These are phyloP conservation scores for Lasioglossum zephyrum DNA, from an alignment of 2,888 invertebrate species.

Conservation along the genomic window DNA sequence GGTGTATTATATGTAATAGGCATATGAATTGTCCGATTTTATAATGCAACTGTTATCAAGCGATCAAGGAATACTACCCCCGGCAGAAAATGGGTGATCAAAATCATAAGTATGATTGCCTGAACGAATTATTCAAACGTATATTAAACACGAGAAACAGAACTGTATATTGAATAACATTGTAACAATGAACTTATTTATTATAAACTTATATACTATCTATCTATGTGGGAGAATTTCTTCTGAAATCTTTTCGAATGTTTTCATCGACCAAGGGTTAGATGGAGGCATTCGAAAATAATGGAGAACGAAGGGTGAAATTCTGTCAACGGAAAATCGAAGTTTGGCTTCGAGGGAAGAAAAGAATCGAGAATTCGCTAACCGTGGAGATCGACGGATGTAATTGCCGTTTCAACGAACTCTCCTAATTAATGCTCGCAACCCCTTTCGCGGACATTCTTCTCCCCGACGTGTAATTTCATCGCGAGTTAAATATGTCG, in stretches of 20 bases:
- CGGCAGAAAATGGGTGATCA: too few species aligned
- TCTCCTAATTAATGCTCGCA: background rate
- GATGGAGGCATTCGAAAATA: too few species aligned
- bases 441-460: background rate
- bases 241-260: too few species aligned
- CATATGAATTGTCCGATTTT: background rate
- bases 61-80: background rate
- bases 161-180: background rate
- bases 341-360: background rate
- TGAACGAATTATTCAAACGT: background rate
- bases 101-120: background rate
- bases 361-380: background rate
- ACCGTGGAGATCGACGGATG: background rate
- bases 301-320: background rate
- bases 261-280: too few species aligned
- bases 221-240: too few species aligned
- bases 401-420: slow-evolving; percentile 3
- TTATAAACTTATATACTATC: background rate
- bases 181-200: too few species aligned
- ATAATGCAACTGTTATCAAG: background rate
- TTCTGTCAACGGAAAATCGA: background rate
- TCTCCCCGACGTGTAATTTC: background rate
- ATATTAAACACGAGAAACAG: background rate
- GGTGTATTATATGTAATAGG: background rate
- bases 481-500: background rate